Percentiles rank a stretch among this genome's conserved stretches.
Evolutionary conservation across 2,797 vertebrate species (phyloP).

Genomic region (Hafferia zeledoni): DNA sequence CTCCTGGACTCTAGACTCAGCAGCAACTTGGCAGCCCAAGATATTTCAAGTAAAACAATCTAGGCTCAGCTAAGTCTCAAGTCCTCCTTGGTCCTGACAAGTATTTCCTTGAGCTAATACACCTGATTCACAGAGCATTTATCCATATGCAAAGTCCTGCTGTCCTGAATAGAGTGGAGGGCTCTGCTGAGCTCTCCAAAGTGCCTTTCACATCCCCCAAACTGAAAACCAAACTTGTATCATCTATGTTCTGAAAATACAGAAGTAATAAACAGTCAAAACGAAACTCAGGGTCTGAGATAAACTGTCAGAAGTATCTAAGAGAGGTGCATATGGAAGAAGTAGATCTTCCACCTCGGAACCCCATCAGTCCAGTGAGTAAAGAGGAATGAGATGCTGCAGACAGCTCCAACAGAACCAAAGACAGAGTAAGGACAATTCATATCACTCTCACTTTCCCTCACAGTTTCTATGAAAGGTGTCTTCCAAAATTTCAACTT

Average conservation of each 20-base stretch:
- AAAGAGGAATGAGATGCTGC: fast-evolving
- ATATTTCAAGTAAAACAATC: neutral
- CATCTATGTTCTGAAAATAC: neutral
- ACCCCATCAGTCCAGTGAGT: neutral
- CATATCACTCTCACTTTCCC: neutral
- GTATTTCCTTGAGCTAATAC: neutral
- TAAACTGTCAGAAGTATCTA: neutral
- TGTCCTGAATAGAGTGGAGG: neutral
- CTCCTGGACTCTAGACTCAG: neutral
- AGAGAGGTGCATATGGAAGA: neutral
- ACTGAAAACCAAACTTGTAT: neutral
- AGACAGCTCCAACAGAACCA: neutral
- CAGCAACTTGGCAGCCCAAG: neutral
- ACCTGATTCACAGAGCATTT: neutral
- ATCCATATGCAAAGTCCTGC: neutral
- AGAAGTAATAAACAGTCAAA: neutral
- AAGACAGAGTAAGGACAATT: neutral
- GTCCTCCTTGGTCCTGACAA: neutral
- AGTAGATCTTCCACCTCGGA: neutral
- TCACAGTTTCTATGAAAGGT: neutral
- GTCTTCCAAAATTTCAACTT: neutral
- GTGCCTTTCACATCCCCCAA: neutral
- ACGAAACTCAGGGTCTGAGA: neutral
- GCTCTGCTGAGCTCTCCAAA: neutral
- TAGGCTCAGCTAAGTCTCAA: neutral